Evolutionary conservation across 2,797 vertebrate species (phyloP), one percentile per base, ranked within the genome.

Genomic region (Sebastes hubbsi): DNA sequence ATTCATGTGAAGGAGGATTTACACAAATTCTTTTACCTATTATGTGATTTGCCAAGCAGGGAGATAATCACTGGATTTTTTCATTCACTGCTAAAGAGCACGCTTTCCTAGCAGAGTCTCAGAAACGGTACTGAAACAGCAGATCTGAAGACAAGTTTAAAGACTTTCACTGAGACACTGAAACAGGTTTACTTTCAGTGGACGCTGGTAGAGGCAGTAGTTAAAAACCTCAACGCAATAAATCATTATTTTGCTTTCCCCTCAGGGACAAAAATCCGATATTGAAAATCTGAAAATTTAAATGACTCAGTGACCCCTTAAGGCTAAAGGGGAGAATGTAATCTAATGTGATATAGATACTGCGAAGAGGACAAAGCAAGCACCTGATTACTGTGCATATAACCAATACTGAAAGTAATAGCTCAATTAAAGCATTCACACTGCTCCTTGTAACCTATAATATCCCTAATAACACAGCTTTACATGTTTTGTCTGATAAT

Each of bases 281-380:
- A 89, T 78, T 87, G 76, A 87, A 89, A 87, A 89, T 85, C 82
- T 81, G 76, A 80, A 89, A 69, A 87, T 83, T 85, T 86, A 74
- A 92, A 86, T 87, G 78, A 85, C 68, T 89, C 82, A 18, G 59
- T 82, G 77, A 90, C 83, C 88, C 75, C 77, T 80, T 29, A 69
- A 78, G 66, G 78, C 85, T 83, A 67, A 87, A 85, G 81, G 74
- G 69, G 58, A 61, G 72, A 74, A 67, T 61, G 36, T 70, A 55
- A 75, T 83, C 70, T 65, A 83, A 88, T 77, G 73, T 72, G 80
- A 84, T 78, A 84, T 54, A 79, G 84, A 91, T 67, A 56, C 71
- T 61, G 71, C 10, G 12, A 38, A 55, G 69, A 81, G 36, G 72
- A 81, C 67, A 72, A 82, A 83, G 60, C 36, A 72, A 49, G 60